A percentile compares a stretch with the other conserved stretches of the same genome.
phyloP scores from a whole-genome alignment of 2,113 vertebrate genomes.

The Aspiorhynchus laticeps region DNA sequence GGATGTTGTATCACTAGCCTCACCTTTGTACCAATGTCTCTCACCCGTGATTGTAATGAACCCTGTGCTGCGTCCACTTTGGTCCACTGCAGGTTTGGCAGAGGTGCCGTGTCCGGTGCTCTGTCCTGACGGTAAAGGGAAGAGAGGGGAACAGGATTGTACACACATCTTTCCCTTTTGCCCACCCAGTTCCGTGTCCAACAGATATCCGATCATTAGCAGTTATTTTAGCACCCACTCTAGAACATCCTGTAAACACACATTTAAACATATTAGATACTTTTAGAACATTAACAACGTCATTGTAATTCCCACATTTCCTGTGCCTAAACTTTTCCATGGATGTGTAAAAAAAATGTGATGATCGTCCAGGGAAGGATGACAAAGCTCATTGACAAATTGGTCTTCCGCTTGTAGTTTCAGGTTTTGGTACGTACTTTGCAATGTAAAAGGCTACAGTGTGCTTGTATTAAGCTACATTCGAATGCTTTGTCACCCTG shows the following conservation, averaged over 20 bases:
- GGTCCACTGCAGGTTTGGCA: conserved; percentile 52
- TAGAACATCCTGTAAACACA: conserved; percentile 70
- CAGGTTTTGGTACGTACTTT: background rate
- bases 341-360: conserved; percentile 16
- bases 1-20: conserved; percentile 37
- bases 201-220: conserved; percentile 69
- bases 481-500: conserved; percentile 33
- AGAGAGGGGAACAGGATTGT: conserved; percentile 61
- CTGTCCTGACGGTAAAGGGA: conserved; percentile 65
- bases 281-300: conserved; percentile 32
- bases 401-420: background rate
- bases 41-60: conserved; percentile 31
- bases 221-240: conserved; percentile 72
- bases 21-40: conserved; percentile 34
- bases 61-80: conserved; percentile 65
- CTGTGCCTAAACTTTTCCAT: conserved; percentile 34
- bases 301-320: conserved; percentile 46
- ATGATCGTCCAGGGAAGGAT: conserved; percentile 20
- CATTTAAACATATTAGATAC: conserved; percentile 8
- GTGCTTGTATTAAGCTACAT: conserved; percentile 55
- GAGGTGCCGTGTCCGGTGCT: conserved; percentile 71
- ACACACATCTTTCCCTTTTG: conserved; percentile 32
- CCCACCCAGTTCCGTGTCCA: conserved; percentile 61
- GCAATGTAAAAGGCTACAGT: conserved; percentile 3
- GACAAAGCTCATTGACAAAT: background rate